phyloP scores from a whole-genome alignment of 2,888 invertebrate species.

The Cephonodes hylas region DNA sequence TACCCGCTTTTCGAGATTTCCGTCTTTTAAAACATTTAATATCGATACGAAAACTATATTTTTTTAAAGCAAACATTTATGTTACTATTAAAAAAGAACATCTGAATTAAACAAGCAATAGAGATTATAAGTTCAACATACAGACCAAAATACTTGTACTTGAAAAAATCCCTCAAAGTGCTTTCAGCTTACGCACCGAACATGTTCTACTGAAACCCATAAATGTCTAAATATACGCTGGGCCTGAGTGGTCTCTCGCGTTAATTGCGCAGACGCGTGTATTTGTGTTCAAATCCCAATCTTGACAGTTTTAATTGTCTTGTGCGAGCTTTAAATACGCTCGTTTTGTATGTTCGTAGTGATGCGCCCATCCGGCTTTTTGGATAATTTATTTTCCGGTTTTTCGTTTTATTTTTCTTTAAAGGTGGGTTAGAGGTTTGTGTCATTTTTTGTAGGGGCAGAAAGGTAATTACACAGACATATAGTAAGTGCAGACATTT shows the following conservation, averaged over 20 bases:
- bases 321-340: constrained; percentile 24
- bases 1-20: too few relatives aligned
- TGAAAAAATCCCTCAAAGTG: constrained; percentile 15
- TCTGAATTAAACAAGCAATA: not conserved
- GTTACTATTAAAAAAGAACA: too few relatives aligned
- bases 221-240: constrained; percentile 54
- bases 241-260: constrained; percentile 37
- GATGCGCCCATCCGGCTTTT: not conserved
- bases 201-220: constrained; percentile 40
- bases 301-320: constrained; percentile 58
- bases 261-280: constrained; percentile 46
- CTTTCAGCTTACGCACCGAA: constrained; percentile 17
- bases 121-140: not conserved
- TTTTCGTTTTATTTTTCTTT: not conserved
- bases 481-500: too few relatives aligned
- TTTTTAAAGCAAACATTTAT: too few relatives aligned
- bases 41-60: too few relatives aligned
- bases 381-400: not conserved
- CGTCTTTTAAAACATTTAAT: too few relatives aligned
- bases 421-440: too few relatives aligned
- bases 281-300: constrained; percentile 37
- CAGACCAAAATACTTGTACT: not conserved
- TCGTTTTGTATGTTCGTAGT: constrained; percentile 4
- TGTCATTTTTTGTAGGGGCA: too few relatives aligned
- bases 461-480: too few relatives aligned